phyloP scores from a whole-genome alignment of 1,140 invertebrate genomes.

The Catajapyx aquilonaris region DNA sequence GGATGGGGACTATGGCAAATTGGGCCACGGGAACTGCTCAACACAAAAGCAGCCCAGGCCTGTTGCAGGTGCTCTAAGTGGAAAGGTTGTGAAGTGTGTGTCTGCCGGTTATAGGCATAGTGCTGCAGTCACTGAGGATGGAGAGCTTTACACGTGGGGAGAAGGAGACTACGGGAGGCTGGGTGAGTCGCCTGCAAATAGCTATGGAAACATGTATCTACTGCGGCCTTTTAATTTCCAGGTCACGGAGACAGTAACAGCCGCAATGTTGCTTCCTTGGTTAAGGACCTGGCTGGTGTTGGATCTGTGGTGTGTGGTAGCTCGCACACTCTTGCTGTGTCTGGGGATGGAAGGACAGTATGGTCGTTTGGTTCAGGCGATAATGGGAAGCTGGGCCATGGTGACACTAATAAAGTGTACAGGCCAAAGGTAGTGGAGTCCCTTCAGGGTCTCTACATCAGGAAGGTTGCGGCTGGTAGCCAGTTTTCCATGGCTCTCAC shows the following conservation, averaged over 20 bases:
- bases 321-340: constrained; percentile 37
- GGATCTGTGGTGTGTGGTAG: constrained; percentile 38
- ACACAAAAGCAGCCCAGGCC: constrained; percentile 34
- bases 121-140: constrained; percentile 31
- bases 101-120: constrained; percentile 40
- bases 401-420: constrained; percentile 29
- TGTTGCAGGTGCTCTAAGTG: constrained; percentile 23
- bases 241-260: constrained; percentile 30
- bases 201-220: neutral
- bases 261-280: constrained; percentile 31
- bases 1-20: constrained; percentile 32
- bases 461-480: constrained; percentile 33
- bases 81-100: constrained; percentile 27
- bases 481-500: constrained; percentile 38
- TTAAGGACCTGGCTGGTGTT: constrained; percentile 31
- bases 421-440: constrained; percentile 38
- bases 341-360: constrained; percentile 34
- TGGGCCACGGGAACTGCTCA: constrained; percentile 28
- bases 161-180: constrained; percentile 39
- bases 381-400: constrained; percentile 37
- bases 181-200: constrained; percentile 19
- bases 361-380: constrained; percentile 43
- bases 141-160: constrained; percentile 34
- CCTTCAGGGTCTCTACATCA: constrained; percentile 32
- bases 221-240: constrained; percentile 10